These are phyloP conservation scores for Polietes domitor DNA, from an alignment of 2,888 invertebrate species.

Conservation along the genomic window DNA sequence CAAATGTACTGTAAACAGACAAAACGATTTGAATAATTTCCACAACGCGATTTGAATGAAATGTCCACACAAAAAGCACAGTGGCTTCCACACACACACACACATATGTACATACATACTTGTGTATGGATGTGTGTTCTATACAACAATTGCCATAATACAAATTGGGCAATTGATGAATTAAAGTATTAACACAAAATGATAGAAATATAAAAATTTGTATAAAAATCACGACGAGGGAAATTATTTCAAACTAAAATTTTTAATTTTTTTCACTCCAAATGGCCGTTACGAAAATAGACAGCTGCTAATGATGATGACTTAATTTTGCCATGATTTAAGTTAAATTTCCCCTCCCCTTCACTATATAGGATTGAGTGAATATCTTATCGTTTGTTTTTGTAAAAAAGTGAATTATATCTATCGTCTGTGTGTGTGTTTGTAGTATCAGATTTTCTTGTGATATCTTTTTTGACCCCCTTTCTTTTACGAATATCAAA, in stretches of 20 bases:
- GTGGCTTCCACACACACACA: neutral
- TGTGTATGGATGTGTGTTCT: neutral
- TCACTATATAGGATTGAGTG: neutral
- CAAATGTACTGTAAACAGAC: conserved; percentile 81
- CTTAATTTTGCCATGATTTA: neutral
- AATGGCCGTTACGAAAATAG: neutral
- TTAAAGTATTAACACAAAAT: conserved; percentile 44
- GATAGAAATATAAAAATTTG: neutral
- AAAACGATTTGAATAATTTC: conserved; percentile 78
- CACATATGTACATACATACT: no score
- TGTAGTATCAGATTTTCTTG: conserved; percentile 11
- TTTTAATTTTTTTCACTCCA: neutral
- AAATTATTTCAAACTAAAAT: neutral
- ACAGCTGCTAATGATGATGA: conserved; percentile 1
- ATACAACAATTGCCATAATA: conserved; percentile 50
- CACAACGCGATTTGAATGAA: conserved; percentile 55
- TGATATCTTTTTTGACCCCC: conserved; percentile 24
- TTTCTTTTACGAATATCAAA: neutral
- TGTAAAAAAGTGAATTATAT: neutral
- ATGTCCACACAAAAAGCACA: conserved; percentile 22
- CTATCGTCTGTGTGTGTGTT: neutral
- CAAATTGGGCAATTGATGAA: conserved; percentile 63
- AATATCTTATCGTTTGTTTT: neutral
- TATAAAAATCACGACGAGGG: neutral
- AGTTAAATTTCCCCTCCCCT: neutral